Base-by-base conservation (phyloP, 2,888 invertebrate species). In the Lutraria lutraria region DNA sequence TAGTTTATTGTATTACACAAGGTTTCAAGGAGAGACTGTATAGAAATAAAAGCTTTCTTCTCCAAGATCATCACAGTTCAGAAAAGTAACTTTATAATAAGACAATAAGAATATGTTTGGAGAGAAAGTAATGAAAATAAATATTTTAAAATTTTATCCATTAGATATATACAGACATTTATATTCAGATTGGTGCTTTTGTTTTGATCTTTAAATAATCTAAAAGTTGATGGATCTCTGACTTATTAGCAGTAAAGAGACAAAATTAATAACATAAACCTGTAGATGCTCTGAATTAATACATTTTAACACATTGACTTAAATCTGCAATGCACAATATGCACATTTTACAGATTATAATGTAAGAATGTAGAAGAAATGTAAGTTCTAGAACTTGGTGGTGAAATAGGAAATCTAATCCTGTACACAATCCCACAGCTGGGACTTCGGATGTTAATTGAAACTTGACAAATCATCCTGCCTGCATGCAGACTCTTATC, bases 381-480 rank as follows among this genome's bases (percentile, higher is more conserved):
- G 15, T 16, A 19, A 31, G 29, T 31, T 76, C 6, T 31, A 76
- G 19, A 76, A 19, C 13, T 16, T 76, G 76, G 31, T 76, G 76
- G 34, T 19, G 76, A 76, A 76, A 34, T 34, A 21, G 34, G 85
- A 56, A 84, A 84, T 52, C 52, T 63, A 60, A 80, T 80, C 19
- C 16, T n/a, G 43, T 43, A 43, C 43, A n/a, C 43, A 43, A 34
- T 53, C 80, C 80, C 60, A 60, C 85, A 85, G 85, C 79, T 85
- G 85, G 79, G 72, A 34, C n/a, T 85, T 56, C 25, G 16, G 79
- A 60, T 56, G 85, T 85, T 31, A 43, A 25, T 31, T 84, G 84
- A 84, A 84, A 84, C n/a, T 72, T 84, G 84, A 84, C 63, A 83
- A 83, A 83, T 83, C 31, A 43, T 52, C 43, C 34, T 63, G 31